Evolutionary conservation across 2,888 invertebrate species (phyloP).

Genomic region (Dolichomitus sp.): DNA sequence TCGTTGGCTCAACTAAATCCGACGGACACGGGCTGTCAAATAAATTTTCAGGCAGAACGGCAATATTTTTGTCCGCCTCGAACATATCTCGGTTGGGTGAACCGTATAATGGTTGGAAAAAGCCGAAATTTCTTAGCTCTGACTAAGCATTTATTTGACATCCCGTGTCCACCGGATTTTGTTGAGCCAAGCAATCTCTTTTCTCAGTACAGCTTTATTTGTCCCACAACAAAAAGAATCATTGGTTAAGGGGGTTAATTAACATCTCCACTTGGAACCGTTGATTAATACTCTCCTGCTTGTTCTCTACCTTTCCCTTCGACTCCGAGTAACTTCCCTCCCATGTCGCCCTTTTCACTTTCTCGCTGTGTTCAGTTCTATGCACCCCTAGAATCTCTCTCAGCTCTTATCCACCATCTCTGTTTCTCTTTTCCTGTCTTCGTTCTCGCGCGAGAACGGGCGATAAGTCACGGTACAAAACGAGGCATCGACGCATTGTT

Average conservation of each 20-base stretch:
- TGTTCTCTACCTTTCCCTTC: slow-evolving; percentile 25
- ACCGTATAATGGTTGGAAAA: too few species aligned
- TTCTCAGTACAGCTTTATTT: background rate
- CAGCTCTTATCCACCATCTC: slow-evolving; percentile 9
- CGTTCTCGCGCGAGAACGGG: slow-evolving; percentile 40
- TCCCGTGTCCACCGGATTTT: too few species aligned
- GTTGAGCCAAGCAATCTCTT: too few species aligned
- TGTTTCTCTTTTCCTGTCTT: slow-evolving; percentile 30
- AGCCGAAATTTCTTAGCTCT: too few species aligned
- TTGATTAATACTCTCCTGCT: slow-evolving; percentile 55
- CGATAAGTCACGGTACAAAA: slow-evolving; percentile 69
- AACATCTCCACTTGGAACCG: slow-evolving; percentile 52
- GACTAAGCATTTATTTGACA: too few species aligned
- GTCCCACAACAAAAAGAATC: slow-evolving; percentile 13
- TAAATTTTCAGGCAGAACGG: too few species aligned
- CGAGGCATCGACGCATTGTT: slow-evolving; percentile 82
- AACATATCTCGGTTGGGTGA: too few species aligned
- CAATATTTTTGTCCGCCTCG: too few species aligned
- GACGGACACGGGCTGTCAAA: too few species aligned
- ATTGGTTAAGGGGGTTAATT: slow-evolving; percentile 61
- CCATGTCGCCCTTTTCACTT: slow-evolving; percentile 26
- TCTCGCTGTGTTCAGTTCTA: slow-evolving; percentile 11
- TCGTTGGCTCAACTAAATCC: too few species aligned
- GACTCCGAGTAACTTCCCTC: background rate
- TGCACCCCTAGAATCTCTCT: background rate